Percentiles rank a stretch among this genome's conserved stretches.
Conservation (phyloP, 2,113 vertebrate genomes). For the Phalacrocorax pelagicus region DNA sequence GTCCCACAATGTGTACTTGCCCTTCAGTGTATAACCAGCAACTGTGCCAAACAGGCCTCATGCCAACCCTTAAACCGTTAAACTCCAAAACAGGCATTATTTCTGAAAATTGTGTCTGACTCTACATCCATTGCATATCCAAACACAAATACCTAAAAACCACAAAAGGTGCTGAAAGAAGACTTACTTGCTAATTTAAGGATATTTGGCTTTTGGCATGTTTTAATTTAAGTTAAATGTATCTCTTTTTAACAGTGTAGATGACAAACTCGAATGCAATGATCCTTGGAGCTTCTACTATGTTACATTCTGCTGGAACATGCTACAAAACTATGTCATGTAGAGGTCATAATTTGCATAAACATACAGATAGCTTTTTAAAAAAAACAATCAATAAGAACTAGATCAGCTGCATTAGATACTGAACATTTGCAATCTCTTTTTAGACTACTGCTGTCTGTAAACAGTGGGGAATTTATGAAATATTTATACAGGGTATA, state of each 20-base stretch:
- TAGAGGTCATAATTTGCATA: conserved; percentile 11
- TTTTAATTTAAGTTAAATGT: not conserved
- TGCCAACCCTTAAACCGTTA: not conserved
- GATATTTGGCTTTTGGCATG: not conserved
- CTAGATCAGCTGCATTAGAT: not conserved
- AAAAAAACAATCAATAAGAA: not conserved
- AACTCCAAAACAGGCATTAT: not conserved
- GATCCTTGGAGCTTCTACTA: not conserved
- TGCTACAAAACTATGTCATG: not conserved
- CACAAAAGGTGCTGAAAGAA: not conserved
- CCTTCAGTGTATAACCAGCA: not conserved
- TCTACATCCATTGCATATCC: not conserved
- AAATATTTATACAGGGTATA: conserved; percentile 45
- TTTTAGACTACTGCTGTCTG: conserved; percentile 5
- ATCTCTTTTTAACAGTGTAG: not conserved
- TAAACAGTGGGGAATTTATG: conserved; percentile 24
- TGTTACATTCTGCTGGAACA: not conserved
- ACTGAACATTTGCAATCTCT: not conserved
- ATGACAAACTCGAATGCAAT: not conserved
- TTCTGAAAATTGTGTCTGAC: not conserved
- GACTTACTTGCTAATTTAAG: not conserved
- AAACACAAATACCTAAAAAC: not conserved
- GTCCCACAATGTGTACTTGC: not conserved
- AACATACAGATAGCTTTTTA: not conserved
- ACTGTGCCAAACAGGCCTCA: not conserved